A percentile compares a stretch with the other conserved stretches of the same genome.
phyloP scores from a whole-genome alignment of 2,113 vertebrate species.

The Dasyprocta punctata region DNA sequence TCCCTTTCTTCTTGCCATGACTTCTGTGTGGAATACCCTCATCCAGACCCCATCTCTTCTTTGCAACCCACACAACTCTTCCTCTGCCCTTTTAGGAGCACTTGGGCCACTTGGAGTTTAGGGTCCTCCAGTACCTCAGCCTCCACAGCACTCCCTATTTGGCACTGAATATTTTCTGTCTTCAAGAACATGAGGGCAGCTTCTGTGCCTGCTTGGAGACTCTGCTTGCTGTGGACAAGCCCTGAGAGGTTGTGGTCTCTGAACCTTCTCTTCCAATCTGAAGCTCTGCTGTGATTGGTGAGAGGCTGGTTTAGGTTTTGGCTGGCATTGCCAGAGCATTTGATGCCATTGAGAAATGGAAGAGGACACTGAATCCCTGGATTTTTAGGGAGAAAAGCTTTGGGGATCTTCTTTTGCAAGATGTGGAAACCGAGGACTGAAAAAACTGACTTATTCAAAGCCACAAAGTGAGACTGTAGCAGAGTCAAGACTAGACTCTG shows the following conservation, averaged over 20 bases:
- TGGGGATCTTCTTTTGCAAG: background rate
- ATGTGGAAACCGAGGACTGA: background rate
- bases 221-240: background rate
- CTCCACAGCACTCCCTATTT: background rate
- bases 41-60: background rate
- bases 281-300: background rate
- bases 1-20: background rate
- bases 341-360: background rate
- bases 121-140: background rate
- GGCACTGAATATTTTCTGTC: background rate
- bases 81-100: background rate
- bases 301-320: background rate
- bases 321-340: background rate
- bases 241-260: background rate
- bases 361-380: background rate
- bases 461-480: background rate
- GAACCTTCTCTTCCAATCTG: background rate
- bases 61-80: background rate
- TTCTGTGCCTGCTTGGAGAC: background rate
- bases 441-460: background rate
- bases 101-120: background rate
- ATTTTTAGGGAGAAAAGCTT: background rate
- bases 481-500: background rate
- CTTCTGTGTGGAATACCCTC: background rate
- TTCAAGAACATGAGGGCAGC: background rate